These are phyloP conservation scores for Rhizomys pruinosus DNA, from an alignment of 2,113 vertebrate species.

Conservation along the genomic window DNA sequence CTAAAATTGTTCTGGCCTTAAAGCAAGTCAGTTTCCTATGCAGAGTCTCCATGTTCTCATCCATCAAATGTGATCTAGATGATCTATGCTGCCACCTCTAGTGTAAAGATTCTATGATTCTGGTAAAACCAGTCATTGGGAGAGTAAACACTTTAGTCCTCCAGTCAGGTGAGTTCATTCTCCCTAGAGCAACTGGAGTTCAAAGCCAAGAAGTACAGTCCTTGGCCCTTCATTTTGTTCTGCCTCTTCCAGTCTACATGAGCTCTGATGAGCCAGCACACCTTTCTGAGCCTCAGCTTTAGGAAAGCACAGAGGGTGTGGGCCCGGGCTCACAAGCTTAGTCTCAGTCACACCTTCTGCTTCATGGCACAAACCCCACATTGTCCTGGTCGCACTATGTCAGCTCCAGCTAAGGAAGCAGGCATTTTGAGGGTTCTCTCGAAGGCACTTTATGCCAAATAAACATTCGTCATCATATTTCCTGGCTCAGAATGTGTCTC, in stretches of 20 bases:
- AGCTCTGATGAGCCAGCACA: background rate
- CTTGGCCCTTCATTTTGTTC: background rate
- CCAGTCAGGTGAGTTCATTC: background rate
- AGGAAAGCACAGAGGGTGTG: background rate
- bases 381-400: background rate
- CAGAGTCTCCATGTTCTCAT: background rate
- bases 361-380: background rate
- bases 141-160: background rate
- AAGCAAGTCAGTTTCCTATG: background rate
- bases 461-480: conserved; percentile 8
- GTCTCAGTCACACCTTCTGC: background rate
- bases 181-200: background rate
- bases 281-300: background rate
- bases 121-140: background rate
- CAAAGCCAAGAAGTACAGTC: background rate
- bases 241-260: background rate
- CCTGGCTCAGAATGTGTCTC: conserved; percentile 17
- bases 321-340: background rate
- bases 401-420: background rate
- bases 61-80: background rate
- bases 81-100: background rate
- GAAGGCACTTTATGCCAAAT: background rate
- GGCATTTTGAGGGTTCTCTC: background rate
- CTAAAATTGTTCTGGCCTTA: background rate
- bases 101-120: background rate